Percentiles rank a stretch among this genome's conserved stretches.
Evolutionary conservation across 2,888 invertebrate species (phyloP).

Genomic region (Nymphalis polychloros): DNA sequence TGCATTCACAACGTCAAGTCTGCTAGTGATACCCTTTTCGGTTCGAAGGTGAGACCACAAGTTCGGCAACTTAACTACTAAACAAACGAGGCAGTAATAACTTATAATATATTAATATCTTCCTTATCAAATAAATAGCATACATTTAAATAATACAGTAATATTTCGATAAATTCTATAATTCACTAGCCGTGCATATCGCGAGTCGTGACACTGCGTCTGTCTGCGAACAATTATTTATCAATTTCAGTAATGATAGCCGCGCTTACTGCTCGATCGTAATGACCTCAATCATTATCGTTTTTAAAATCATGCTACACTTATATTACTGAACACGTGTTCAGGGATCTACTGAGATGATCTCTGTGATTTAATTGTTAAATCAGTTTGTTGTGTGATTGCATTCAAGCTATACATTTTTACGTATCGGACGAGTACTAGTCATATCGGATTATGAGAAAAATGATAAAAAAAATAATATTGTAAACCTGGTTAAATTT

Average conservation of each 20-base stretch:
- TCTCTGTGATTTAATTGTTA: conserved; percentile 5
- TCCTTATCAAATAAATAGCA: neutral
- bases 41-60: no score
- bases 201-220: conserved; percentile 33
- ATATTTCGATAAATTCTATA: conserved; percentile 10
- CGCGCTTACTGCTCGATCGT: conserved; percentile 47
- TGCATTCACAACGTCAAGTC: no score
- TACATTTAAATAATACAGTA: neutral
- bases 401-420: neutral
- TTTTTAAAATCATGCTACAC: conserved; percentile 42
- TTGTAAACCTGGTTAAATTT: no score
- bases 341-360: conserved; percentile 15
- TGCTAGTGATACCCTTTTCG: no score
- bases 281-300: conserved; percentile 62
- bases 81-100: no score
- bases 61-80: no score
- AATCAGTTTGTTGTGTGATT: neutral
- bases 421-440: neutral
- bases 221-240: conserved; percentile 65
- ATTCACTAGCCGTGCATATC: conserved; percentile 13
- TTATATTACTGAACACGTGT: conserved; percentile 37
- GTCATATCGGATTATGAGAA: no score
- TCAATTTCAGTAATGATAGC: conserved; percentile 69
- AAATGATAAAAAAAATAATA: neutral
- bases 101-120: neutral